A percentile compares a stretch with the other conserved stretches of the same genome.
Conservation (phyloP, 2,888 invertebrate genomes). For the Frankliniella intonsa region DNA sequence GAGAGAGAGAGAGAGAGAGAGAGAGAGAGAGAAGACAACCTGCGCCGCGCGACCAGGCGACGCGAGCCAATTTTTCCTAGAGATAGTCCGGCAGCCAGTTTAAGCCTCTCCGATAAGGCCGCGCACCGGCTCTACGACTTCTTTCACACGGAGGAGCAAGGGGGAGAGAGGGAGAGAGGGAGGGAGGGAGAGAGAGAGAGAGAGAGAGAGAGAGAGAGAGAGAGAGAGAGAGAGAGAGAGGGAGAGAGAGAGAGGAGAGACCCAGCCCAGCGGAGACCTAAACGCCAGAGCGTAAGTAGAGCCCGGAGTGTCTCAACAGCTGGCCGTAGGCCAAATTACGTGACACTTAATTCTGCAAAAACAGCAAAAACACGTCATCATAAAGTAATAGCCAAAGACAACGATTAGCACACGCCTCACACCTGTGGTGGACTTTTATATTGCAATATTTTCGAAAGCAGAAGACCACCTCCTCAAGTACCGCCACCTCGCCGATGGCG, state of each 20-base stretch:
- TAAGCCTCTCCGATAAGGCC: not conserved
- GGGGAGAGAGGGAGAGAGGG: not conserved
- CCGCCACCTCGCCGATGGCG: not conserved
- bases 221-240: not conserved
- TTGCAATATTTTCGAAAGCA: too few relatives aligned
- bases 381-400: not conserved
- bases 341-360: too few relatives aligned
- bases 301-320: not conserved
- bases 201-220: not conserved
- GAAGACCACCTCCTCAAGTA: not conserved
- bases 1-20: not conserved
- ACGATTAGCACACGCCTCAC: not conserved
- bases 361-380: not conserved
- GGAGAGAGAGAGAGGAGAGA: not conserved
- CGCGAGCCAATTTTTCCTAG: not conserved
- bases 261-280: not conserved
- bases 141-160: not conserved
- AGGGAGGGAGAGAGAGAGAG: not conserved
- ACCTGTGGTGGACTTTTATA: too few relatives aligned
- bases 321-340: too few relatives aligned
- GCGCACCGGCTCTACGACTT: not conserved
- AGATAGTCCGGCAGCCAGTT: not conserved
- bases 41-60: not conserved
- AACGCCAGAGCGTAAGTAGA: not conserved
- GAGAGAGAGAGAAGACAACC: too few relatives aligned